Percentiles rank a stretch among this genome's conserved stretches.
phyloP scores from a whole-genome alignment of 2,113 vertebrate genomes.

The Macquaria ambigua region DNA sequence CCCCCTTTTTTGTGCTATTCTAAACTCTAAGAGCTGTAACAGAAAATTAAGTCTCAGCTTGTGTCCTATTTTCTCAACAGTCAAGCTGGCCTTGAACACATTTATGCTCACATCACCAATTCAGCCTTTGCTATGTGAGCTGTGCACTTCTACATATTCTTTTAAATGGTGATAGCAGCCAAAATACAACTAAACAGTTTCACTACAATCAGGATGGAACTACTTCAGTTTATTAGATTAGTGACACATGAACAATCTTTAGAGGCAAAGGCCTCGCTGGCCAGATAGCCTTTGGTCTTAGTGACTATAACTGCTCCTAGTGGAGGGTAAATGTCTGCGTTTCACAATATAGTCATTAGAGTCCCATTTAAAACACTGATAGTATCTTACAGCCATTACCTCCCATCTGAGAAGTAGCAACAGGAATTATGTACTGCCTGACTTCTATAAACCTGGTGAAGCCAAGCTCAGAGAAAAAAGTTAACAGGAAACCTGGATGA shows the following conservation, averaged over 20 bases:
- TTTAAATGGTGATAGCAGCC: neutral
- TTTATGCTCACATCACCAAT: neutral
- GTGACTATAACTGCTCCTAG: constrained; percentile 45
- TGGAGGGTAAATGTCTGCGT: constrained; percentile 60
- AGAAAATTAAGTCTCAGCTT: neutral
- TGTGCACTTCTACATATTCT: neutral
- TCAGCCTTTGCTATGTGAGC: neutral
- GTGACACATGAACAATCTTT: constrained; percentile 40
- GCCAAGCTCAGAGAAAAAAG: constrained; percentile 8
- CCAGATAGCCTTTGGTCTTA: constrained; percentile 47
- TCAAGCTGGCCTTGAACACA: neutral
- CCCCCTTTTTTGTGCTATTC: neutral
- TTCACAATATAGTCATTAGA: constrained; percentile 69
- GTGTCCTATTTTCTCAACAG: neutral
- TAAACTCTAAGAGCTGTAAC: neutral
- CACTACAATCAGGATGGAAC: neutral
- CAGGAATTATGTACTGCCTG: constrained; percentile 39
- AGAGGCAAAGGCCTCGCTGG: constrained; percentile 16
- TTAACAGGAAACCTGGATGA: neutral
- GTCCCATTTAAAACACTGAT: constrained; percentile 70
- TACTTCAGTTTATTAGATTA: constrained; percentile 38
- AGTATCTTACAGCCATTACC: constrained; percentile 71
- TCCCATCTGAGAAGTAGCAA: constrained; percentile 45
- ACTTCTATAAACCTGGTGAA: constrained; percentile 30
- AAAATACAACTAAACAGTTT: constrained; percentile 2